Evolutionary conservation across 2,113 vertebrate genomes (phyloP), one percentile per base, ranked within the genome.

Genomic region (Pardalotus punctatus): DNA sequence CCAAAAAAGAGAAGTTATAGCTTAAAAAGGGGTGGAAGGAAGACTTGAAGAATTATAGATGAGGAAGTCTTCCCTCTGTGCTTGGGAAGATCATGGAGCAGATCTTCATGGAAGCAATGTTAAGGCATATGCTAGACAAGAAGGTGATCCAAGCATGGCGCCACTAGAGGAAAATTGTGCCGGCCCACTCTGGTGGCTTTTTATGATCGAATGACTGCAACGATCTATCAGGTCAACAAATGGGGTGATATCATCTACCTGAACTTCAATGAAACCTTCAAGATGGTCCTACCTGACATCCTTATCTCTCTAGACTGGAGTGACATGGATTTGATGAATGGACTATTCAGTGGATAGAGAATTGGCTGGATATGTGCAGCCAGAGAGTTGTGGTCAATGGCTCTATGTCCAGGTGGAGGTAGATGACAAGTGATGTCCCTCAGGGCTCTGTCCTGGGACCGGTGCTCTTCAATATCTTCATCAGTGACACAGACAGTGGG

Each of bases 361-460:
- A 64, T 1, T 35, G 48, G 40, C 24, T 64, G 29, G 16, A 21
- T 31, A 25, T 43, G 42, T 23, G 12, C 42, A 71, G 40, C 12
- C 21, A 62, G 35, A 47, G 56, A 31, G 21, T 0, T 79, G 48
- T 4, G 35, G 42, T 18, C 48, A 36, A 50, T 43, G 66, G 14
- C 42, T 64, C 25, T 31, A 2, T 42, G 25, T 31, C 14, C 42
- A 42, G 35, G 12, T 13, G 12, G 22, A 65, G 42, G 8, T 2
- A 8, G 16, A 11, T 5, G 5, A 64, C 0, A 0, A 57, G 35
- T 23, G 17, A 9, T 42, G 31, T 57, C 31, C 0, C 31, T 72
- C 35, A 57, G 50, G 51, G 58, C 12, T 65, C 58, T 57, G 18
- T 42, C 35, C 10, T 22, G 21, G 25, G 25, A 56, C 42, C 8